phyloP scores from a whole-genome alignment of 2,797 vertebrate species.

The Amphiprion clarkii region DNA sequence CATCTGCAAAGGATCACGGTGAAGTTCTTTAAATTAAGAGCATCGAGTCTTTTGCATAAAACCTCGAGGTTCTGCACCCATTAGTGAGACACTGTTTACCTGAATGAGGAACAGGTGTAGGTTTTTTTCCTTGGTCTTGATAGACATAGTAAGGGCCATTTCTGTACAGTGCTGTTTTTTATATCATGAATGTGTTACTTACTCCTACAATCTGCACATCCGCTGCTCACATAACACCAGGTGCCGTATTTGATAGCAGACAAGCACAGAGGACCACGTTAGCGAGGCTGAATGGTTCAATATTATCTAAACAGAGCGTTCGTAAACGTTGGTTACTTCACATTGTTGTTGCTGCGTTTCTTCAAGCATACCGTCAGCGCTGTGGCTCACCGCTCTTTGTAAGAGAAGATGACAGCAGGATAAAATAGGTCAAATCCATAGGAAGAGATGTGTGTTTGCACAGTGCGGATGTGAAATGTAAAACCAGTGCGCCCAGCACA shows the following conservation, averaged over 20 bases:
- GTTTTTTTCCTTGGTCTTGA: neutral
- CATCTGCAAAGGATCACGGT: conserved; percentile 41
- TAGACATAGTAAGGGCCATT: conserved; percentile 9
- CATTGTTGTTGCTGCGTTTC: conserved; percentile 21
- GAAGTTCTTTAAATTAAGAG: conserved; percentile 30
- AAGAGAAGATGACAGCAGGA: conserved; percentile 26
- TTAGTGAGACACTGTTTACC: conserved; percentile 17
- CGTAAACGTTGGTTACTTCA: conserved; percentile 13
- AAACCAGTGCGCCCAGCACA: no score
- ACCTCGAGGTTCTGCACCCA: neutral
- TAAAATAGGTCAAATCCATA: conserved; percentile 58
- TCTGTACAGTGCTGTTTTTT: conserved; percentile 12
- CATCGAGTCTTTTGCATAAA: neutral
- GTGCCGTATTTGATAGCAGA: conserved; percentile 39
- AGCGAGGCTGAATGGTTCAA: conserved; percentile 26
- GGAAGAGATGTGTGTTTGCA: conserved; percentile 40
- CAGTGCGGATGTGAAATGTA: conserved; percentile 14
- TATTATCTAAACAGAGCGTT: conserved; percentile 26
- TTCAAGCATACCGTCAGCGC: conserved; percentile 11
- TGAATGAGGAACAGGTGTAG: neutral
- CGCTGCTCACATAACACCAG: conserved; percentile 15
- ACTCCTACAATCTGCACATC: conserved; percentile 12
- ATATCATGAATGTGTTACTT: neutral
- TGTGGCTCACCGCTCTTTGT: conserved; percentile 27
- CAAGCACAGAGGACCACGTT: conserved; percentile 24